These are phyloP conservation scores for Onchidella celtica DNA, from an alignment of 2,888 invertebrate species.

Conservation along the genomic window DNA sequence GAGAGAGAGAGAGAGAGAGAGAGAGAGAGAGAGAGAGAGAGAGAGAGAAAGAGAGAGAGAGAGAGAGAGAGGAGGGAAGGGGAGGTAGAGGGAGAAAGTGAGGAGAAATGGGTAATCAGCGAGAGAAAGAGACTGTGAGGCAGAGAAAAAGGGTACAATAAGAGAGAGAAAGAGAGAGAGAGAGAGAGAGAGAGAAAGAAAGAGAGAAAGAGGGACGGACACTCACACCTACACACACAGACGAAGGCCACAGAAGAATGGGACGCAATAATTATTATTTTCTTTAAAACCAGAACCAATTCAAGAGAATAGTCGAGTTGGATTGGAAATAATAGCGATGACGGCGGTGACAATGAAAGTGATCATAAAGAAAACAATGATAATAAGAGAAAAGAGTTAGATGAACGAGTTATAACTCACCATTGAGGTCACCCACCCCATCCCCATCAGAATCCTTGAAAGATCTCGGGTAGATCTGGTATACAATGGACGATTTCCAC, in stretches of 20 bases:
- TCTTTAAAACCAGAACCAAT: no score
- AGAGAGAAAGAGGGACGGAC: neutral
- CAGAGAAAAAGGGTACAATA: neutral
- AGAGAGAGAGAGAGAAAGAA: slow-evolving; percentile 5
- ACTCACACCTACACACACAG: neutral
- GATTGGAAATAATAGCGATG: no score
- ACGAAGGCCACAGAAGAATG: neutral
- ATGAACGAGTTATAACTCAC: no score
- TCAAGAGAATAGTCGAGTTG: neutral
- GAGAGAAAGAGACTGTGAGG: slow-evolving; percentile 10
- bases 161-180: slow-evolving; percentile 25
- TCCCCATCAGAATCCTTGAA: slow-evolving; percentile 90
- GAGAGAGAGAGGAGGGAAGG: neutral
- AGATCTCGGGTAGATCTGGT: slow-evolving; percentile 85
- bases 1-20: no score
- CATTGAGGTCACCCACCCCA: slow-evolving; percentile 87
- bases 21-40: neutral
- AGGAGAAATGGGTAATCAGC: neutral
- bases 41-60: neutral
- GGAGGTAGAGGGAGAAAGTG: neutral
- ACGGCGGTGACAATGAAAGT: no score
- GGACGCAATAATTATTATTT: neutral
- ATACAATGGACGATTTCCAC: slow-evolving; percentile 91
- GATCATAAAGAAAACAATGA: no score
- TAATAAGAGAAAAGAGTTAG: no score